phyloP scores from a whole-genome alignment of 2,888 invertebrate genomes.

The Acheta domesticus region DNA sequence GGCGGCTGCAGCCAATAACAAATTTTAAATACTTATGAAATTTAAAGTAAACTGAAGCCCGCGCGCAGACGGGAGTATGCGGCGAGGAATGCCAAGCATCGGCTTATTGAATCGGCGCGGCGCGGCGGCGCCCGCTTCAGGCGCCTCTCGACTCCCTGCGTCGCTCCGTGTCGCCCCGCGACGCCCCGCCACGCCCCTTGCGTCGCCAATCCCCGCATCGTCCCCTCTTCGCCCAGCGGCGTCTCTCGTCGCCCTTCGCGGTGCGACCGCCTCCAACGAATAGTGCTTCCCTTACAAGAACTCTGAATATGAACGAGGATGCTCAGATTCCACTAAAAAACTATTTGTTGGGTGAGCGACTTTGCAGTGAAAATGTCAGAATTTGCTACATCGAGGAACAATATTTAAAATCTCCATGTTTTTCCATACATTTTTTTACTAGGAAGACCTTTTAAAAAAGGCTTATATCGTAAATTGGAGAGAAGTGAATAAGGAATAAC shows the following conservation, averaged over 20 bases:
- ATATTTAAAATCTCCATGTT: too few species aligned
- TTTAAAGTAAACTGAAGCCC: neutral
- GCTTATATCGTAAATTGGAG: too few species aligned
- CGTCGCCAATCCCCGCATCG: neutral
- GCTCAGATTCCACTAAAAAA: too few species aligned
- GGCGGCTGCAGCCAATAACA: neutral
- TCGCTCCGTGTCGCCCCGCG: neutral
- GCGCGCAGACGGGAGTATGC: neutral
- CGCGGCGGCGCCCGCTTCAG: neutral
- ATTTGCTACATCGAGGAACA: too few species aligned
- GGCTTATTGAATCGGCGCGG: slow-evolving; percentile 8
- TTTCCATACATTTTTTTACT: too few species aligned
- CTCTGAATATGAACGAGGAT: too few species aligned
- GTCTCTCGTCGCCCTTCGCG: neutral
- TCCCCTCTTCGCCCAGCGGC: neutral
- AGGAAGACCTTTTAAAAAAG: too few species aligned
- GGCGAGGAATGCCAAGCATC: slow-evolving; percentile 2
- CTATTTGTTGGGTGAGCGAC: too few species aligned
- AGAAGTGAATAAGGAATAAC: too few species aligned
- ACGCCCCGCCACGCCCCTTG: neutral
- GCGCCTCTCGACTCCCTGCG: neutral
- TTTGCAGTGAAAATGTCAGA: too few species aligned
- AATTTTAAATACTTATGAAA: slow-evolving; percentile 18
- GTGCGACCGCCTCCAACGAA: too few species aligned
- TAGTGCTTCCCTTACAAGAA: too few species aligned